phyloP scores from a whole-genome alignment of 1,140 invertebrate genomes.

The Dermatophagoides farinae region DNA sequence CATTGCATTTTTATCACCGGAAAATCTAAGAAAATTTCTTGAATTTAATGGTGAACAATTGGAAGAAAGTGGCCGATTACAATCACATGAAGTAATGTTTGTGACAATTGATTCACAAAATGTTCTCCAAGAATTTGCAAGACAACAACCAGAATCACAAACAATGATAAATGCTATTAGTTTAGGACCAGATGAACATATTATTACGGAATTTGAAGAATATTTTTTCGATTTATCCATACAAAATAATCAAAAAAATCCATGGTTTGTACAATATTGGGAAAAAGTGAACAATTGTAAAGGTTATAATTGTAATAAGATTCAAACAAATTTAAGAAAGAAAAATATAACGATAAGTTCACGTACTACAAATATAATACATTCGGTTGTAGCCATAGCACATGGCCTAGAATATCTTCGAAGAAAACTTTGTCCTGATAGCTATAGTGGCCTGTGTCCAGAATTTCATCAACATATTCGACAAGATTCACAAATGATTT shows the following conservation, averaged over 20 bases:
- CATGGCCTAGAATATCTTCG: slow-evolving; percentile 21
- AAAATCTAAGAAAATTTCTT: slow-evolving; percentile 15
- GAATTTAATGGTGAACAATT: slow-evolving; percentile 17
- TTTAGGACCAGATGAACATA: slow-evolving; percentile 16
- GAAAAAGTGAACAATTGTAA: slow-evolving; percentile 21
- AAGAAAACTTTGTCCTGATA: slow-evolving; percentile 22
- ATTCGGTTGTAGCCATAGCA: slow-evolving; percentile 24
- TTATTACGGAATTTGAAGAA: slow-evolving; percentile 19
- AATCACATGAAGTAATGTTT: slow-evolving; percentile 19
- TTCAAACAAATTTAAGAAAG: neutral
- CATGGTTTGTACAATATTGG: slow-evolving; percentile 24
- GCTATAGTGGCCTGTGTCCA: slow-evolving; percentile 20
- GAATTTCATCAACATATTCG: slow-evolving; percentile 21
- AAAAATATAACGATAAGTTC: slow-evolving; percentile 16
- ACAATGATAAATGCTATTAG: slow-evolving; percentile 20
- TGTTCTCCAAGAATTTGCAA: slow-evolving; percentile 14
- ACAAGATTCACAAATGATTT: neutral
- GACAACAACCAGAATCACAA: slow-evolving; percentile 8
- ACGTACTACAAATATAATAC: slow-evolving; percentile 25
- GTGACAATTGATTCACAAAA: slow-evolving; percentile 19
- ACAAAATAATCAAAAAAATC: slow-evolving; percentile 21
- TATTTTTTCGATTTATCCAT: slow-evolving; percentile 21
- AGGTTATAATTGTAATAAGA: slow-evolving; percentile 20
- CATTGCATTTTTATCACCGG: slow-evolving; percentile 19
- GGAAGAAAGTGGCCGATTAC: slow-evolving; percentile 15